These are phyloP conservation scores for Aphelenchoides fujianensis DNA, from an alignment of 1,140 invertebrate genomes.

Conservation along the genomic window DNA sequence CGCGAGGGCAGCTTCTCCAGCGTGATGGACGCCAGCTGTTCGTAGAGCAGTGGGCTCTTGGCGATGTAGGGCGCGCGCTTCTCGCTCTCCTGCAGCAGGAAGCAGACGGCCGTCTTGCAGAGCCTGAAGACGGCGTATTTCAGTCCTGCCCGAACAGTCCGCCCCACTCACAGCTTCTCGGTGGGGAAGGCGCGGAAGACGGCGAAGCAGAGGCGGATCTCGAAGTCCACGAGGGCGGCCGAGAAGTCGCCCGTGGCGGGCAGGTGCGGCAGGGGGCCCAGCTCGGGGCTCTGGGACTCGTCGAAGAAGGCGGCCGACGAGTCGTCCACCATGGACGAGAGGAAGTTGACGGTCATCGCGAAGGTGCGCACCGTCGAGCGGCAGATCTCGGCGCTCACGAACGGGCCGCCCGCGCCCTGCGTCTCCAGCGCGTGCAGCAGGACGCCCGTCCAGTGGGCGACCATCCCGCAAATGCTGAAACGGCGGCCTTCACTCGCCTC, in stretches of 20 bases:
- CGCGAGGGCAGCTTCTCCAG: constrained; percentile 7
- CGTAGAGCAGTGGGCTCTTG: constrained; percentile 7
- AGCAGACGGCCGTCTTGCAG: constrained; percentile 14
- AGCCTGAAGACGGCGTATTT: constrained; percentile 1
- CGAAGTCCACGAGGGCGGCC: background rate
- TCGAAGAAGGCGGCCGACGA: constrained; percentile 8
- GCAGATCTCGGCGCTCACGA: constrained; percentile 11
- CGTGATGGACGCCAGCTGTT: constrained; percentile 11
- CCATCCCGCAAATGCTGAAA: constrained; percentile 13
- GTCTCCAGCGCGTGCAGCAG: constrained; percentile 1
- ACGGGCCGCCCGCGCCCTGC: background rate
- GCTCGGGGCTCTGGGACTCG: background rate
- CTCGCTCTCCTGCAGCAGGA: constrained; percentile 18
- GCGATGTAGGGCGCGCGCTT: constrained; percentile 17
- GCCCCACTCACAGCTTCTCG: constrained; percentile 10
- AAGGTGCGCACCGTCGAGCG: constrained; percentile 14
- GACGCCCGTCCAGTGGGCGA: constrained; percentile 14
- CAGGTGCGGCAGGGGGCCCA: background rate
- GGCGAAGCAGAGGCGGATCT: constrained; percentile 3
- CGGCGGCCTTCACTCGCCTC: too few species aligned
- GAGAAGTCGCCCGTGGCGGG: constrained; percentile 7
- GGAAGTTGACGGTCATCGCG: background rate
- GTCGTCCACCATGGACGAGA: constrained; percentile 2
- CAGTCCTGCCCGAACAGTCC: background rate
- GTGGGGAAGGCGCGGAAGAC: background rate